Percentiles rank a stretch among this genome's conserved stretches.
Conservation (phyloP, 2,888 invertebrate genomes). For the Thera britannica region DNA sequence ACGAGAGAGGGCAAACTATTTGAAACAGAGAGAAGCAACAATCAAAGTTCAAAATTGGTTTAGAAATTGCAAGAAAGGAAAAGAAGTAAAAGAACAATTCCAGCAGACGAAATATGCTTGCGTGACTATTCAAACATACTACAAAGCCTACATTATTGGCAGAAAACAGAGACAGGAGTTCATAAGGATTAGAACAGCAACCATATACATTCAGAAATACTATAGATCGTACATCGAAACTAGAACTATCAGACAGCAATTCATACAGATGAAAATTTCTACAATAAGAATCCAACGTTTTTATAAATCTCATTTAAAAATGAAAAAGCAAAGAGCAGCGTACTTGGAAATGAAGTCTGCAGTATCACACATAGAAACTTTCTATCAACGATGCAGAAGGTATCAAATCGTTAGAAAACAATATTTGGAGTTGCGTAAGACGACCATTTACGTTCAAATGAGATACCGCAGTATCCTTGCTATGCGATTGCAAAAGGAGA, state of each 20-base stretch:
- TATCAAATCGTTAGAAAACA: slow-evolving; percentile 53
- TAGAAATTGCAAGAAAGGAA: slow-evolving; percentile 57
- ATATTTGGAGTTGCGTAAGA: slow-evolving; percentile 67
- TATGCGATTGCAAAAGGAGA: slow-evolving; percentile 63
- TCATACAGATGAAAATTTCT: slow-evolving; percentile 53
- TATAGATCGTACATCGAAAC: slow-evolving; percentile 63
- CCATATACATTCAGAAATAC: slow-evolving; percentile 65
- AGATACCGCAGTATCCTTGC: slow-evolving; percentile 60
- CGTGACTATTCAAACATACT: slow-evolving; percentile 73
- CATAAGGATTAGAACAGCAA: slow-evolving; percentile 61
- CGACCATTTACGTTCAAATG: slow-evolving; percentile 70
- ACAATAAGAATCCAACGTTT: slow-evolving; percentile 58
- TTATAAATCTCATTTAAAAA: slow-evolving; percentile 59
- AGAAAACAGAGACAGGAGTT: slow-evolving; percentile 64
- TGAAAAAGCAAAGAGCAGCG: slow-evolving; percentile 50
- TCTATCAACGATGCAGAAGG: slow-evolving; percentile 57
- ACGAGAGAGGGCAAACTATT: slow-evolving; percentile 55
- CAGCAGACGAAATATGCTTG: slow-evolving; percentile 62
- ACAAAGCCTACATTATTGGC: slow-evolving; percentile 61
- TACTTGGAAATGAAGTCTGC: slow-evolving; percentile 55
- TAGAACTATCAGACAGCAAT: slow-evolving; percentile 58
- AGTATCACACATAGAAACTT: slow-evolving; percentile 39
- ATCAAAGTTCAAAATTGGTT: slow-evolving; percentile 78
- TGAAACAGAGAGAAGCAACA: slow-evolving; percentile 60
- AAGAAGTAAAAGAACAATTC: slow-evolving; percentile 55